phyloP scores from a whole-genome alignment of 2,797 vertebrate species.

The Furcifer pardalis region DNA sequence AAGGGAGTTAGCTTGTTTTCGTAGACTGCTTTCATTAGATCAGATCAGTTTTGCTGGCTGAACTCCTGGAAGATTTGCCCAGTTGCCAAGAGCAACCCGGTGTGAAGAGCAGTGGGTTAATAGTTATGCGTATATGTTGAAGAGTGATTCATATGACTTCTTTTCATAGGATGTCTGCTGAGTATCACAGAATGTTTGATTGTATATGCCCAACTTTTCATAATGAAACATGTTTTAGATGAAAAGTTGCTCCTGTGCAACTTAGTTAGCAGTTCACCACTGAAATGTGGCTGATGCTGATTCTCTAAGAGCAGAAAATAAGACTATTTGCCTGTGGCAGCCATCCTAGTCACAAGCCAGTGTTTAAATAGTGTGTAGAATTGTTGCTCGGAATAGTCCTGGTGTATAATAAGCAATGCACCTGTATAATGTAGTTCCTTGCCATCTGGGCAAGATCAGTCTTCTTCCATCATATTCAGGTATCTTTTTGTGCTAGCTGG shows the following conservation, averaged over 20 bases:
- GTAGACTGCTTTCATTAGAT: background rate
- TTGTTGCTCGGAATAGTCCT: background rate
- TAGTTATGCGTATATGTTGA: background rate
- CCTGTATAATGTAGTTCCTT: conserved; percentile 34
- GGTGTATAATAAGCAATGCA: too few species aligned
- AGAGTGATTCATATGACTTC: background rate
- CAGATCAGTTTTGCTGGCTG: background rate
- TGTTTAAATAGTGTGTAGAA: background rate
- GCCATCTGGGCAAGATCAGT: conserved; percentile 24
- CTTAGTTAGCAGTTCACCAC: background rate
- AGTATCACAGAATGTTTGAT: background rate
- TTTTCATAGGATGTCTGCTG: too few species aligned
- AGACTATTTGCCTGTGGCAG: background rate
- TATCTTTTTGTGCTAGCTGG: conserved; percentile 37
- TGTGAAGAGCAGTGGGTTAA: background rate
- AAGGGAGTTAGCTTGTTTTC: background rate
- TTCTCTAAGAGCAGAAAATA: background rate
- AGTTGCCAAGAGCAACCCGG: background rate
- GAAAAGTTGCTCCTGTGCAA: background rate
- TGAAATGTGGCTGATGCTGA: too few species aligned
- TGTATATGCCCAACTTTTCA: background rate
- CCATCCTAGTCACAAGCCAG: background rate
- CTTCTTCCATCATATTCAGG: conserved; percentile 51
- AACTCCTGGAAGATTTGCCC: background rate
- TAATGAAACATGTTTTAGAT: background rate